Base-by-base conservation (phyloP, 2,888 invertebrate species). In the Creontiades dilutus region DNA sequence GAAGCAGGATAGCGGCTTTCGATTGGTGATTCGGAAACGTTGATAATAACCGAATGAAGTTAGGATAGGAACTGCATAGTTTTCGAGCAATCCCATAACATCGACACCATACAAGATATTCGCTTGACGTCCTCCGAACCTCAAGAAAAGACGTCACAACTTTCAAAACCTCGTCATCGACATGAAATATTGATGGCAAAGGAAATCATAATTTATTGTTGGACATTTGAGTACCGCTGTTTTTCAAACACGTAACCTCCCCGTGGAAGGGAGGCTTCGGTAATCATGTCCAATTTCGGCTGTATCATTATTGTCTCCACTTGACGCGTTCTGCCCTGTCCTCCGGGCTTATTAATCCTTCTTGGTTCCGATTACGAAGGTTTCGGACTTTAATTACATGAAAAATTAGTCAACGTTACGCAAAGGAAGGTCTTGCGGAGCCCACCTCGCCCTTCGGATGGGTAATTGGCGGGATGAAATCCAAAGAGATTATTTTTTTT, bases 361-460 rank as follows among this genome's bases (percentile, higher is more conserved):
- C 68, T 68, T 19, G 68, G 19, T 68, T 68, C 68, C 27, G 23
- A 68, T 23, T 11, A 4, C 13, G 68, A 23, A 19, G 27, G 23
- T 68, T 68, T 68, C 23, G 23, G 68, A 68, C 68, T 68, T 68
- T 68, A 68, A 68, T 68, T 68, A 68, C 68, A 12, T 68, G 68
- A 68, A 68, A 68, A 68, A 68, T 68, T 68, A 68, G 68, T 68
- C 68, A 57, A n/a, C n/a, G 68, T 68, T 68, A 68, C 68, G 68
- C 68, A 68, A 68, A 68, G 68, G 52, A 52, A 52, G 52, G 52
- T 52, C 52, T 52, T 52, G 13, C 27, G 23, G 68, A 68, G 61
- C 3, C 52, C 11, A 7, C 9, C 48, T 48, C 48, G 68, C 68
- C 68, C 68, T 68, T 68, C 68, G 68, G 23, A 52, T 19, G 19